Conservation (phyloP, 2,113 vertebrate genomes). For the Elanus axillaris region DNA sequence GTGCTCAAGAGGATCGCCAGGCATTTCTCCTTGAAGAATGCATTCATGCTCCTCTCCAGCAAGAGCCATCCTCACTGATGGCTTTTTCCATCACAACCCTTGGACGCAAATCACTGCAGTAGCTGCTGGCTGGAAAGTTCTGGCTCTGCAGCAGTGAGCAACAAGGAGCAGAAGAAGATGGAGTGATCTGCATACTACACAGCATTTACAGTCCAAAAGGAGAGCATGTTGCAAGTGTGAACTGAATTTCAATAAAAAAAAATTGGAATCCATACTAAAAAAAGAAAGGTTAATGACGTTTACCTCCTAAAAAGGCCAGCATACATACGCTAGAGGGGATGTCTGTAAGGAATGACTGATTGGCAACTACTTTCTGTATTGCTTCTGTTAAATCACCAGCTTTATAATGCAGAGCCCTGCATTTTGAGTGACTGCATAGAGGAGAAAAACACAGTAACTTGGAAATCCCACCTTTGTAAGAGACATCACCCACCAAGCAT, state of each 20-base stretch:
- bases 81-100: background rate
- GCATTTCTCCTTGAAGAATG: background rate
- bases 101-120: constrained; percentile 21
- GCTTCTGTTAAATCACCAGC: background rate
- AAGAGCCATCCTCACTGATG: background rate
- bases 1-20: background rate
- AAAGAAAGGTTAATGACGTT: constrained; percentile 22
- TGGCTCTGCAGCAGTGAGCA: constrained; percentile 10
- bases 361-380: background rate
- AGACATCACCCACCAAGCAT: background rate
- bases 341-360: constrained; percentile 39
- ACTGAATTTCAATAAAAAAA: constrained; percentile 27
- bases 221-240: background rate
- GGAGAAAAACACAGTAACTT: background rate
- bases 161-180: background rate
- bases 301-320: constrained; percentile 11
- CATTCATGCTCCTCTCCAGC: background rate
- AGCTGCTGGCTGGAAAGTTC: constrained; percentile 17
- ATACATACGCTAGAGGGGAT: background rate
- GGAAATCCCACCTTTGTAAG: background rate
- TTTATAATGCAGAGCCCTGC: background rate
- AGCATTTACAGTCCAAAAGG: constrained; percentile 25
- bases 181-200: background rate
- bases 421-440: background rate
- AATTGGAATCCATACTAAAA: background rate